These are phyloP conservation scores for Homalodisca vitripennis DNA, from an alignment of 1,140 invertebrate species.

Conservation along the genomic window DNA sequence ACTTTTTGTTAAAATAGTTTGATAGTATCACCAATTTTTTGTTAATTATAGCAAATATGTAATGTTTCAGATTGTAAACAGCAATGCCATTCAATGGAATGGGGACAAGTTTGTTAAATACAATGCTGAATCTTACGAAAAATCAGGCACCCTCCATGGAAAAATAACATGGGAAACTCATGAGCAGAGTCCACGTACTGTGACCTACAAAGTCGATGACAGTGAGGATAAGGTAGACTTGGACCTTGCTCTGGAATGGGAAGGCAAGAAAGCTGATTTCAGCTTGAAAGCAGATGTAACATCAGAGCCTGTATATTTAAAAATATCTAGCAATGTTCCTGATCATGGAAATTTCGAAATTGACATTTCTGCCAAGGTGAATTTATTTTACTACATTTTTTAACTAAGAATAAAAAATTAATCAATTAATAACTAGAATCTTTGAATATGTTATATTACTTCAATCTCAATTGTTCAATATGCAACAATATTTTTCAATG, in stretches of 20 bases:
- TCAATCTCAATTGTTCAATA: no score
- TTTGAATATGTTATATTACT: no score
- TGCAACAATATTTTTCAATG: no score
- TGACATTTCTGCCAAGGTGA: conserved; percentile 32
- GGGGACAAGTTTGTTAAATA: conserved; percentile 34
- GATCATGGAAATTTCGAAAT: conserved; percentile 34
- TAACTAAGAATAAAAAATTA: no score
- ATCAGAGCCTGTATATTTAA: conserved; percentile 41
- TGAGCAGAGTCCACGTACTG: conserved; percentile 1
- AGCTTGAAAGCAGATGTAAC: conserved; percentile 58
- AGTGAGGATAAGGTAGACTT: conserved; percentile 15
- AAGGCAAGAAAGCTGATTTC: conserved; percentile 46
- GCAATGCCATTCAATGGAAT: conserved; percentile 34
- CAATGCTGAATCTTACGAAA: conserved; percentile 12
- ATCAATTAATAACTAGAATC: no score
- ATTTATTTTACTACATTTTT: no score
- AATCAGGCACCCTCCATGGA: neutral
- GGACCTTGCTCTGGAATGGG: conserved; percentile 24
- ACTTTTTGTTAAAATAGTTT: no score
- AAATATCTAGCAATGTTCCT: conserved; percentile 27
- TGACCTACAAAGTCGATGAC: conserved; percentile 31
- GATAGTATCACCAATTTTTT: no score
- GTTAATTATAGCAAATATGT: no score
- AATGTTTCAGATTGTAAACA: conserved; percentile 11
- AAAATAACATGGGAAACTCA: conserved; percentile 29